Evolutionary conservation across 2,797 vertebrate genomes (phyloP).

Genomic region (Muraenolepis orangiensis): DNA sequence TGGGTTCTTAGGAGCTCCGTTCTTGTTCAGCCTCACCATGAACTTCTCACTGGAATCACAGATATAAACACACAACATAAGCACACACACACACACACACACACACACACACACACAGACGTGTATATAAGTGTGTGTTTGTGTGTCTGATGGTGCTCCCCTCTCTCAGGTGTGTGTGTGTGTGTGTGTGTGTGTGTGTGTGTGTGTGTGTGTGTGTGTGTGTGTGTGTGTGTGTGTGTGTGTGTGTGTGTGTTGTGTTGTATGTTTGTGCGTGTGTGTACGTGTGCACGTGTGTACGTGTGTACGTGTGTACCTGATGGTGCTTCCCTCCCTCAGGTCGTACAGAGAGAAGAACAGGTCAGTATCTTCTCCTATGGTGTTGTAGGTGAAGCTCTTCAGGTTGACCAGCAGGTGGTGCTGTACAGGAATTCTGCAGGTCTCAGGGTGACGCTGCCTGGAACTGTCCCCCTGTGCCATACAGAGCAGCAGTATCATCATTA

Average conservation of each 20-base stretch:
- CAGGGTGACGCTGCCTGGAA: slow-evolving; percentile 79
- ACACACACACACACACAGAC: background rate
- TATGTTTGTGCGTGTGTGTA: slow-evolving; percentile 6
- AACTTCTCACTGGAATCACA: slow-evolving; percentile 85
- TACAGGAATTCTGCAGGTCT: slow-evolving; percentile 80
- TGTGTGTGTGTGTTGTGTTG: slow-evolving; percentile 8
- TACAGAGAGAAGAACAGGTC: slow-evolving; percentile 92
- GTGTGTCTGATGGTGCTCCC: no score
- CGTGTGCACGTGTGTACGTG: slow-evolving; percentile 1
- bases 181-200: background rate
- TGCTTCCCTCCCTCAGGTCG: slow-evolving; percentile 87
- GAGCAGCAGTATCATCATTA: background rate
- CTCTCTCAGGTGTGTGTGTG: background rate
- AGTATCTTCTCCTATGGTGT: slow-evolving; percentile 90
- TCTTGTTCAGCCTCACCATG: slow-evolving; percentile 93
- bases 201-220: slow-evolving; percentile 1
- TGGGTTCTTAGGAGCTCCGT: slow-evolving; percentile 88
- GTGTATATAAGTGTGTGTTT: background rate
- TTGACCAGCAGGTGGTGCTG: slow-evolving; percentile 92
- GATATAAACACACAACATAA: slow-evolving; percentile 15
- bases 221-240: slow-evolving; percentile 13
- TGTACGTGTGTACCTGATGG: slow-evolving; percentile 80
- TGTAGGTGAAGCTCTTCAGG: slow-evolving; percentile 94
- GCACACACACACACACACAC: background rate
- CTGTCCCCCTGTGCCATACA: slow-evolving; percentile 74